Evolutionary conservation across 2,113 vertebrate species (phyloP).

Genomic region (Cryptomyrus ogoouensis): DNA sequence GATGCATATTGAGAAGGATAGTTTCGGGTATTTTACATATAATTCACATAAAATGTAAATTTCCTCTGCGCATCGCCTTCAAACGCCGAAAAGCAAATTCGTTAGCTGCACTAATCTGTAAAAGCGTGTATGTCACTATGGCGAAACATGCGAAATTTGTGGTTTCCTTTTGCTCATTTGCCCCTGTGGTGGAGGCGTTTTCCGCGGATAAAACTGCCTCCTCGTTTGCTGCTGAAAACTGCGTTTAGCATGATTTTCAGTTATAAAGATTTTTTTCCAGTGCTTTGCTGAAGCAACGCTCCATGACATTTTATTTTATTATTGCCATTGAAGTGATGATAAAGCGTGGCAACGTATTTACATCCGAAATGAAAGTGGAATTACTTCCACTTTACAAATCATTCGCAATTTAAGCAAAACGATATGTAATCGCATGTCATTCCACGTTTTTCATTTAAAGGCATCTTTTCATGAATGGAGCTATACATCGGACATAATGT

Average conservation of each 20-base stretch:
- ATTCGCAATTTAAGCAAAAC: background rate
- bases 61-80: background rate
- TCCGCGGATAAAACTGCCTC: background rate
- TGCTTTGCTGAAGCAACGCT: background rate
- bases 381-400: background rate
- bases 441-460: background rate
- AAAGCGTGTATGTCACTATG: background rate
- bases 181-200: background rate
- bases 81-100: background rate
- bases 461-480: background rate
- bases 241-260: background rate
- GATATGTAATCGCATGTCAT: background rate
- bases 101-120: background rate
- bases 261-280: background rate
- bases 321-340: background rate
- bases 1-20: background rate
- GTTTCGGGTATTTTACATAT: background rate
- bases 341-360: background rate
- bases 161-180: background rate
- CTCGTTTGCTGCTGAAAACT: background rate
- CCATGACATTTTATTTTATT: background rate
- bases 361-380: background rate
- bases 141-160: background rate
- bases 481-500: background rate
- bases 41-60: background rate